Evolutionary conservation across 2,888 invertebrate genomes (phyloP).

Genomic region (Dolichomitus sp.): DNA sequence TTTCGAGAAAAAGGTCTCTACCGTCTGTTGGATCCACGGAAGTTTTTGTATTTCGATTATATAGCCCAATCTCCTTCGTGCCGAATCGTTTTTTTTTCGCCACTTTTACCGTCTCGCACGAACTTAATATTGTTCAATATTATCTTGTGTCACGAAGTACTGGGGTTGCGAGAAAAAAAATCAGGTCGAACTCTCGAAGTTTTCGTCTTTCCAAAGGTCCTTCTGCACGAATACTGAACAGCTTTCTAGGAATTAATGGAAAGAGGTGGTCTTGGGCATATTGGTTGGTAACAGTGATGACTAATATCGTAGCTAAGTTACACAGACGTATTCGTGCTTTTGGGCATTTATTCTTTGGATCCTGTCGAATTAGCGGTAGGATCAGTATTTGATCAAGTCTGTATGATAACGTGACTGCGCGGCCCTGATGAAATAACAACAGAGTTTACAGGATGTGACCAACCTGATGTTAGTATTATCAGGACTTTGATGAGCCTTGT

Average conservation of each 20-base stretch:
- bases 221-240: conserved; percentile 42
- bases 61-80: conserved; percentile 55
- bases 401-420: not conserved
- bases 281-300: conserved; percentile 38
- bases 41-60: conserved; percentile 37
- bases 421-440: not conserved
- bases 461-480: not conserved
- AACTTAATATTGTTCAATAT: conserved; percentile 47
- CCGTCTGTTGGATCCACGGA: conserved; percentile 38
- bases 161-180: conserved; percentile 44
- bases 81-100: conserved; percentile 49
- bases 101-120: conserved; percentile 44
- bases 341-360: not conserved
- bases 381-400: not conserved
- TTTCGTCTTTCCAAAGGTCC: conserved; percentile 35
- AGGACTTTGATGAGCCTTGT: not conserved
- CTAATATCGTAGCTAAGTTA: not conserved
- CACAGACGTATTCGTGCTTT: not conserved
- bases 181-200: conserved; percentile 45
- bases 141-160: conserved; percentile 49
- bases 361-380: not conserved
- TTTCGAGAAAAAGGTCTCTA: conserved; percentile 52
- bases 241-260: conserved; percentile 34
- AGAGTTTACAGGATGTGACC: not conserved
- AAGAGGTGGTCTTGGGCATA: conserved; percentile 15